These are phyloP conservation scores for Neopipo cinnamomea DNA, from an alignment of 2,113 vertebrate species.

Conservation along the genomic window DNA sequence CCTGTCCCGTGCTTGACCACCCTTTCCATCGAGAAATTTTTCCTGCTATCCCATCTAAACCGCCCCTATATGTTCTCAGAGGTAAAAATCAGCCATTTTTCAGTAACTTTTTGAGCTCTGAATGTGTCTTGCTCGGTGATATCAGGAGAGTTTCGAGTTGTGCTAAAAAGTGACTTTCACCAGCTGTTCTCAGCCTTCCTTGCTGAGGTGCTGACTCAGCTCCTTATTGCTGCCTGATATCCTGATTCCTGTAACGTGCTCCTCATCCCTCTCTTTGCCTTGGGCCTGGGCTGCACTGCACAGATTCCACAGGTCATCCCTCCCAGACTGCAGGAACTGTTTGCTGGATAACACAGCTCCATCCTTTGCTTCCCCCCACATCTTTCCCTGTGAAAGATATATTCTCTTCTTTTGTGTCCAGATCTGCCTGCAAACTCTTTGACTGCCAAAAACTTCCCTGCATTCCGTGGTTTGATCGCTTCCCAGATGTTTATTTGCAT, in stretches of 20 bases:
- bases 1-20: neutral
- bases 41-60: neutral
- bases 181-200: neutral
- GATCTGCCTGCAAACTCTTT: neutral
- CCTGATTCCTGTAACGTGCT: neutral
- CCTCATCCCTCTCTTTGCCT: neutral
- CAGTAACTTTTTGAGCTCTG: neutral
- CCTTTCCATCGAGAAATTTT: too few species aligned
- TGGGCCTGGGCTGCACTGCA: neutral
- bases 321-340: neutral
- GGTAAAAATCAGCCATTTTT: neutral
- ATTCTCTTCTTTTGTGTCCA: neutral
- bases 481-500: constrained; percentile 66
- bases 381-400: neutral
- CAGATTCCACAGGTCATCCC: neutral
- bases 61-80: neutral
- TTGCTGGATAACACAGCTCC: neutral
- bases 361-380: neutral
- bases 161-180: neutral
- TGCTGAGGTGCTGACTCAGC: neutral
- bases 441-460: constrained; percentile 20
- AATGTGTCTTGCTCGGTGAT: too few species aligned
- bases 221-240: neutral
- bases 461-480: constrained; percentile 1
- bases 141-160: neutral